Evolutionary conservation across 2,888 invertebrate genomes (phyloP).

Genomic region (Xestia ashworthii): DNA sequence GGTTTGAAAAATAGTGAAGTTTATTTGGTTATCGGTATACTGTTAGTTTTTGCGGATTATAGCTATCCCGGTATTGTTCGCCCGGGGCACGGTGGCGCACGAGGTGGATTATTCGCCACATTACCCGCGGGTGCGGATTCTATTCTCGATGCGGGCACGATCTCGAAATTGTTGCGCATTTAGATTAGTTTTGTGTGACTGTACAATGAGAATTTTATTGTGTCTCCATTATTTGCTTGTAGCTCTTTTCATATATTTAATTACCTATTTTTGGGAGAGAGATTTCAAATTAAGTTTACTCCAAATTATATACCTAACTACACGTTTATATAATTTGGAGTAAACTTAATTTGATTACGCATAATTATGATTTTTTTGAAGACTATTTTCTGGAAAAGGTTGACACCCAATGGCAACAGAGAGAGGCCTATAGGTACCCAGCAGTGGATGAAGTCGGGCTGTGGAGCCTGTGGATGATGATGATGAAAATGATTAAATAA

Average conservation of each 20-base stretch:
- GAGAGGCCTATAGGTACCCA: no score
- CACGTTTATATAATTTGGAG: neutral
- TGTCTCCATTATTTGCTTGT: slow-evolving; percentile 39
- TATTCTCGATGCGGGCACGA: slow-evolving; percentile 80
- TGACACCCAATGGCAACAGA: no score
- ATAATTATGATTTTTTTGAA: no score
- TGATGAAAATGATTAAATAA: no score
- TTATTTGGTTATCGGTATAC: slow-evolving; percentile 67
- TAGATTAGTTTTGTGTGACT: slow-evolving; percentile 69
- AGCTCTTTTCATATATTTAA: slow-evolving; percentile 7
- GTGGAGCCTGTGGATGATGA: no score
- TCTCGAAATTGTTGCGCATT: slow-evolving; percentile 86
- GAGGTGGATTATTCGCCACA: slow-evolving; percentile 88
- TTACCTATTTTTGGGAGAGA: neutral
- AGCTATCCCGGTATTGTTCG: slow-evolving; percentile 75
- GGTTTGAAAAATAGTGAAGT: slow-evolving; percentile 43
- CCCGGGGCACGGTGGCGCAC: slow-evolving; percentile 78
- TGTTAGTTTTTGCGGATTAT: slow-evolving; percentile 88
- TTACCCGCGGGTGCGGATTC: slow-evolving; percentile 81
- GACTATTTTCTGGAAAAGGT: no score
- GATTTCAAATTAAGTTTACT: neutral
- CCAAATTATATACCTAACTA: neutral
- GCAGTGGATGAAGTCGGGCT: no score
- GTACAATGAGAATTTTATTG: slow-evolving; percentile 50
- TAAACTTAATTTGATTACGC: no score